Base-by-base conservation (phyloP, 2,888 invertebrate genomes). In the Tiliacea aurago region DNA sequence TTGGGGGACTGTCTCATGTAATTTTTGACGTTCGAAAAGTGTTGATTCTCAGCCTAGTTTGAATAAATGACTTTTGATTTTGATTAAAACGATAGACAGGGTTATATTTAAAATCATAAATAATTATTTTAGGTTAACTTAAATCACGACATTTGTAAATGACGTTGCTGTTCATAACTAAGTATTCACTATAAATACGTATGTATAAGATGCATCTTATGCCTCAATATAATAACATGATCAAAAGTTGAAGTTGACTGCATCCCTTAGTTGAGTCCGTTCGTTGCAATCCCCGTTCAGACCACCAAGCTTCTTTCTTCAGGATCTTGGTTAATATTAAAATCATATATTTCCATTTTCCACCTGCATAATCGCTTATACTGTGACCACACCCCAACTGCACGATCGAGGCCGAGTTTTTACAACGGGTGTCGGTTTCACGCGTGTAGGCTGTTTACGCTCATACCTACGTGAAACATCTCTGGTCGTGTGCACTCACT, bases 371-470 rank as follows among this genome's bases (percentile, higher is more conserved):
- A 49, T 64, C 88, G 90, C 89, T 83, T 18, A 49, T 84, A 88
- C 45, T 82, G 65, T 62, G 73, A 58, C 84, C 84, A 49, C 73
- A 76, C 70, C 77, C 68, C 67, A 78, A 81, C 56, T 77, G 83
- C 86, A 86, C 88, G 85, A 89, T 87, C 90, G 91, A 90, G 91
- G 90, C 85, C 91, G 88, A 85, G 88, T 90, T 90, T 90, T 91
- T 91, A 90, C 89, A 88, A 88, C 84, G 90, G 90, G 91, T 92
- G 91, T 93, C 89, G 88, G 89, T 93, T 92, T 90, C 91, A 88
- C 85, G 86, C 84, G 90, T 88, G 91, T 91, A 89, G 91, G 91
- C 86, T 81, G 90, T 84, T 89, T 88, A 90, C 86, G 87, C 84
- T 85, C 86, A 83, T 90, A 87, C 86, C 85, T 87, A 84, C 86